Base-by-base conservation (phyloP, 2,888 invertebrate species). In the Pandemis cinnamomeana region DNA sequence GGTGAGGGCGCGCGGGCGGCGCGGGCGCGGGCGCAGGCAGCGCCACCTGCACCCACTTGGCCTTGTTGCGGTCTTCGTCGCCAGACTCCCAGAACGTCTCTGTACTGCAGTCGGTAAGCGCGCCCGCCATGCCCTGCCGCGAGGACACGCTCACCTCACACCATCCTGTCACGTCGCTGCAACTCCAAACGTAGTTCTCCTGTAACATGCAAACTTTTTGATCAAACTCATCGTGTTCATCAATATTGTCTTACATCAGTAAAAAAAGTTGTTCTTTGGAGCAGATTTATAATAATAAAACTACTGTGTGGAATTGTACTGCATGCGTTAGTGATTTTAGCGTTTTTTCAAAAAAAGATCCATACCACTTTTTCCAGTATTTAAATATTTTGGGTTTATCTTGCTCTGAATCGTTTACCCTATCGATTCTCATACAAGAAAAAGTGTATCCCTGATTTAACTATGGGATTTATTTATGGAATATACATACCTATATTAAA, bases 1-100 rank as follows among this genome's bases (percentile, higher is more conserved):
- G 95, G 77, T 95, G 95, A 0, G 98, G 97, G 71, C 95, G 94
- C 60, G 96, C 95, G 3, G 89, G 88, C 0, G 82, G 79, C 1
- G 87, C 91, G 78, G 72, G 72, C 72, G 72, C 72, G 48, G 72
- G 72, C n/a, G 72, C 95, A 58, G 86, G 92, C 88, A 87, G 94
- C 76, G 78, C 64, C 55, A 93, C 79, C 71, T 97, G 97, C 44
- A 98, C 95, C 82, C 96, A 96, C 91, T 99, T 99, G 41, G 98
- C 96, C 88, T 98, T 98, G 88, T 98, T 98, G 73, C 97, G 95
- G 91, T 99, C 99, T 85, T 99, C 99, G 83, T 99, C 99, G 0
- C 99, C 99, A 53, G 99, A 99, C 91, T 99, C 99, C 99, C 99
- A 99, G 91, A 99, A 99, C 0, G 99, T 99, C 89, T 99, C 99